Evolutionary conservation across 2,797 vertebrate genomes (phyloP).

Genomic region (Myotis myotis): DNA sequence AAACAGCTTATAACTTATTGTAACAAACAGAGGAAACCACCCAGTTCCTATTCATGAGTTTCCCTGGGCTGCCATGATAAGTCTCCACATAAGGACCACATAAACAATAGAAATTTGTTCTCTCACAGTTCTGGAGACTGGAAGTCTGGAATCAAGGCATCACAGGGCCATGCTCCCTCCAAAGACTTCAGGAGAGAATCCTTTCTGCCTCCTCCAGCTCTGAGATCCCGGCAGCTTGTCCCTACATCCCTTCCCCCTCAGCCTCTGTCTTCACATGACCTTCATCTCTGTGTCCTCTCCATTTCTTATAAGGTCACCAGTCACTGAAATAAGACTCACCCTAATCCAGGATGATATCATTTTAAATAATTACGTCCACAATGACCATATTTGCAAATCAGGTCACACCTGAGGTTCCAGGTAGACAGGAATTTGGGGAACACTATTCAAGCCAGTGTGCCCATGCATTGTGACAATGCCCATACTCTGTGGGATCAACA

Average conservation of each 20-base stretch:
- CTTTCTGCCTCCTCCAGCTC: too few species aligned
- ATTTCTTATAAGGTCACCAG: not conserved
- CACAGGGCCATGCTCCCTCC: too few species aligned
- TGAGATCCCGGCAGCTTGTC: too few species aligned
- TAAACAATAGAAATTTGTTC: too few species aligned
- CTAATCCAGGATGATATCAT: not conserved
- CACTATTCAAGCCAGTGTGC: too few species aligned
- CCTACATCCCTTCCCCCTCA: too few species aligned
- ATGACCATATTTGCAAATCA: not conserved
- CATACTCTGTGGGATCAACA: not conserved
- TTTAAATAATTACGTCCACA: not conserved
- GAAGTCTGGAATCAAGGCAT: too few species aligned
- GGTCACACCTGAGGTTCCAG: not conserved
- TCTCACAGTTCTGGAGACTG: too few species aligned
- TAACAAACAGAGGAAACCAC: not conserved
- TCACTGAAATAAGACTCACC: not conserved
- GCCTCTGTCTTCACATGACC: too few species aligned
- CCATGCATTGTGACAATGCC: not conserved
- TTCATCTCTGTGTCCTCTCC: too few species aligned
- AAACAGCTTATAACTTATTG: too few species aligned
- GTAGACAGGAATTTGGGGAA: too few species aligned
- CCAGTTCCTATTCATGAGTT: not conserved
- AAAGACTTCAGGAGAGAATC: not conserved
- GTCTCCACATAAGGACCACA: accelerated
- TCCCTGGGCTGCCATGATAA: not conserved